Evolutionary conservation across 2,113 vertebrate species (phyloP).

Genomic region (Panthera tigris): DNA sequence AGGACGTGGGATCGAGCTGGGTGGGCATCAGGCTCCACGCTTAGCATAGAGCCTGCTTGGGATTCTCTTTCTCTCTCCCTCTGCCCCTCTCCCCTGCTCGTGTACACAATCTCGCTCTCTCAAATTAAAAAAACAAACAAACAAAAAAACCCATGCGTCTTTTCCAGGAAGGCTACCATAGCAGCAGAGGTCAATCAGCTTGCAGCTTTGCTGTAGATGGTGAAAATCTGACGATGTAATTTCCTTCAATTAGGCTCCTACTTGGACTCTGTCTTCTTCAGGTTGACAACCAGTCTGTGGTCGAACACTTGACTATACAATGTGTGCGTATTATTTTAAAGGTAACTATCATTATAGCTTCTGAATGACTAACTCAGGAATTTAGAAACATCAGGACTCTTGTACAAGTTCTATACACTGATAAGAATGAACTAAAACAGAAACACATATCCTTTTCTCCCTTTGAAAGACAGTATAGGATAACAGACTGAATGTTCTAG

Average conservation of each 20-base stretch:
- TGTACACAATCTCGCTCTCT: no score
- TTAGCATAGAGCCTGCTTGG: no score
- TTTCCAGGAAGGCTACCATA: not conserved
- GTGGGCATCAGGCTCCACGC: no score
- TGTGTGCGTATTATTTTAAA: not conserved
- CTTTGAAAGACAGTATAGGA: not conserved
- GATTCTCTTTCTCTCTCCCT: no score
- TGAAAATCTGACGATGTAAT: not conserved
- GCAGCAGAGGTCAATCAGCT: not conserved
- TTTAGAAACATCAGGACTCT: not conserved
- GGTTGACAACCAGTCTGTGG: not conserved
- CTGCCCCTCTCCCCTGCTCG: no score
- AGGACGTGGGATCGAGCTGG: no score
- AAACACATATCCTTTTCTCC: not conserved
- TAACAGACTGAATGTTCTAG: not conserved
- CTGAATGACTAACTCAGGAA: not conserved
- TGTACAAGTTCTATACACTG: not conserved
- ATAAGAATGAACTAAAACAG: constrained; percentile 31
- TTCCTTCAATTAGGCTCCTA: not conserved
- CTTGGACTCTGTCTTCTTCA: not conserved
- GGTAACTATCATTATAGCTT: not conserved
- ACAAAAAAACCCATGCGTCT: not conserved
- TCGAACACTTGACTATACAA: not conserved
- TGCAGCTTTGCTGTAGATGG: not conserved
- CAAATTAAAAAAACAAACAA: not conserved